These are phyloP conservation scores for Xylota segnis DNA, from an alignment of 2,888 invertebrate species.

Conservation along the genomic window DNA sequence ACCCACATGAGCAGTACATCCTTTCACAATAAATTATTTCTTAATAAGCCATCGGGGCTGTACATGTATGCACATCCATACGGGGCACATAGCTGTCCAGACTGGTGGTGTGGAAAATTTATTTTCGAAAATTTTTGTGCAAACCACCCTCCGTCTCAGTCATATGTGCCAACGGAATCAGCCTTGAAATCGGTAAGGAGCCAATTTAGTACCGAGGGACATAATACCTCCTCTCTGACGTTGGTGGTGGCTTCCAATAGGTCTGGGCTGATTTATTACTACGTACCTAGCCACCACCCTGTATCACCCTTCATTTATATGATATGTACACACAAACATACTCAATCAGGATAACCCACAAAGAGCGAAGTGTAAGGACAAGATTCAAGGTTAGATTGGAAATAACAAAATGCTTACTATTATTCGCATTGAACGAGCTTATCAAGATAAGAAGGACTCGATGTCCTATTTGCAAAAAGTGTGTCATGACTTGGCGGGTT, in stretches of 20 bases:
- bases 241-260: neutral
- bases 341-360: conserved; percentile 51
- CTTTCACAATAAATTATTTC: conserved; percentile 9
- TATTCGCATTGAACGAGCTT: conserved; percentile 42
- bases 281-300: neutral
- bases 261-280: conserved; percentile 48
- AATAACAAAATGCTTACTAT: neutral
- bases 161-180: neutral
- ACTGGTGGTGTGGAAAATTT: neutral
- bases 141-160: neutral
- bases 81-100: neutral
- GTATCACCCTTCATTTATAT: conserved; percentile 34
- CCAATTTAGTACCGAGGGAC: conserved; percentile 23
- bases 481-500: conserved; percentile 3
- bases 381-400: conserved; percentile 44
- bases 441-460: conserved; percentile 47
- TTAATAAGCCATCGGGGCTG: conserved; percentile 1
- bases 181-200: conserved; percentile 43
- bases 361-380: conserved; percentile 46
- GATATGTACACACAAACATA: conserved; percentile 28
- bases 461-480: conserved; percentile 37
- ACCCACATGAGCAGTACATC: conserved; percentile 1
- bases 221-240: conserved; percentile 14
- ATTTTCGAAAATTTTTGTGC: neutral
- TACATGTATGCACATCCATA: no score